Conservation (phyloP, 2,888 invertebrate species). For the Ephialtes manifestator region DNA sequence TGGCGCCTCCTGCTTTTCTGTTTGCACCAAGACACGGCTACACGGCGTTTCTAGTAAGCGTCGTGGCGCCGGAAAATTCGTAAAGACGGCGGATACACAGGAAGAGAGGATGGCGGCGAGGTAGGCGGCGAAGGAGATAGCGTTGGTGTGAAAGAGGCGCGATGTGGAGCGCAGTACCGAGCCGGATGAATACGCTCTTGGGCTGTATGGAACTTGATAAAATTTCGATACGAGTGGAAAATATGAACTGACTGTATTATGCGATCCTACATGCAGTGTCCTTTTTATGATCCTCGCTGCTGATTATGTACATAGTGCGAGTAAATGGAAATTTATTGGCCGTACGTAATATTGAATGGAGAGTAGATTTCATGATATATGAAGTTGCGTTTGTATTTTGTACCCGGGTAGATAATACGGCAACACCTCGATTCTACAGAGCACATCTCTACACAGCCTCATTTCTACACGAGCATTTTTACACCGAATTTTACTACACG, state of each 20-base stretch:
- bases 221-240: conserved; percentile 59
- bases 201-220: conserved; percentile 30
- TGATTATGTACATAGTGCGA: neutral
- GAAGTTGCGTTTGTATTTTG: too few species aligned
- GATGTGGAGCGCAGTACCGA: neutral
- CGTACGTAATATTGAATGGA: neutral
- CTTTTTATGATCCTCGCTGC: neutral
- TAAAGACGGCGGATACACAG: conserved; percentile 25
- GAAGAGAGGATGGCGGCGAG: conserved; percentile 16
- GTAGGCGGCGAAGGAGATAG: conserved; percentile 11
- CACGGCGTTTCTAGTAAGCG: conserved; percentile 38
- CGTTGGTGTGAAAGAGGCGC: neutral
- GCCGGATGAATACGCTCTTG: conserved; percentile 37
- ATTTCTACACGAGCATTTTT: too few species aligned
- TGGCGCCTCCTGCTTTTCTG: conserved; percentile 33
- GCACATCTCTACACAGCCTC: too few species aligned
- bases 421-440: too few species aligned
- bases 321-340: conserved; percentile 1
- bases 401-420: too few species aligned
- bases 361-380: neutral
- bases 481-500: too few species aligned
- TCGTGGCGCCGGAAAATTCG: conserved; percentile 43
- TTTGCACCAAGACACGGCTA: conserved; percentile 57
- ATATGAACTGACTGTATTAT: conserved; percentile 47
- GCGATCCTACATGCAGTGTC: neutral